Evolutionary conservation across 2,113 vertebrate species (phyloP).

Genomic region (Electrona antarctica): DNA sequence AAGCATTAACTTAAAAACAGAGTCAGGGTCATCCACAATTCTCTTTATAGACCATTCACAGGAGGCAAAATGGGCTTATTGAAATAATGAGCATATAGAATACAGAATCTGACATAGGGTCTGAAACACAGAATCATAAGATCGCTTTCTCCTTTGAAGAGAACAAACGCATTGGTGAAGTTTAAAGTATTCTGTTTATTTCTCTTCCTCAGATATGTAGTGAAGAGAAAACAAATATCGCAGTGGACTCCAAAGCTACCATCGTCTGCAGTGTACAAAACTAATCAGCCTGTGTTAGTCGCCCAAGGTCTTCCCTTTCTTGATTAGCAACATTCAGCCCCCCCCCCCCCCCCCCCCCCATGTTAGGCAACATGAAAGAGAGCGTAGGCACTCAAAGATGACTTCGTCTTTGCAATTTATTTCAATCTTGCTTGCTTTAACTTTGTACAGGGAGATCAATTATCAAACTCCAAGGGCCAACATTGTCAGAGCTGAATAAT

Average conservation of each 20-base stretch:
- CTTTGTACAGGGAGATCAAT: conserved; percentile 74
- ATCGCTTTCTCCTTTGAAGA: conserved; percentile 70
- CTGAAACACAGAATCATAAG: conserved; percentile 44
- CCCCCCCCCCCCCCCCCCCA: conserved; percentile 30
- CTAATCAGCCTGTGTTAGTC: conserved; percentile 66
- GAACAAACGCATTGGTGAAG: conserved; percentile 75
- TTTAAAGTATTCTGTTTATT: conserved; percentile 77
- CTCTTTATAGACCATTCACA: conserved; percentile 74
- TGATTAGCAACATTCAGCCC: conserved; percentile 65
- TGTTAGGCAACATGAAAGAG: conserved; percentile 73
- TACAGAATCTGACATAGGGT: conserved; percentile 49
- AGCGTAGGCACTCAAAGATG: conserved; percentile 42
- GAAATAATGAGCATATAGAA: conserved; percentile 73
- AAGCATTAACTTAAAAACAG: conserved; percentile 70
- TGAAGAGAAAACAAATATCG: conserved; percentile 69
- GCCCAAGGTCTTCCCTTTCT: conserved; percentile 68
- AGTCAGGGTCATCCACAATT: conserved; percentile 71
- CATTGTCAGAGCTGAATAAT: conserved; percentile 68
- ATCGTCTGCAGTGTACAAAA: conserved; percentile 64
- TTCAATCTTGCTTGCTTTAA: conserved; percentile 64
- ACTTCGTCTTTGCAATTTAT: conserved; percentile 63
- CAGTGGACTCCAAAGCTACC: conserved; percentile 62
- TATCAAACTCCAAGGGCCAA: conserved; percentile 60
- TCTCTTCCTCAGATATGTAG: conserved; percentile 73
- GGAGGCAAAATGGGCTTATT: conserved; percentile 72